A percentile compares a stretch with the other conserved stretches of the same genome.
Conservation (phyloP, 2,888 invertebrate species). For the Eulithis testata region DNA sequence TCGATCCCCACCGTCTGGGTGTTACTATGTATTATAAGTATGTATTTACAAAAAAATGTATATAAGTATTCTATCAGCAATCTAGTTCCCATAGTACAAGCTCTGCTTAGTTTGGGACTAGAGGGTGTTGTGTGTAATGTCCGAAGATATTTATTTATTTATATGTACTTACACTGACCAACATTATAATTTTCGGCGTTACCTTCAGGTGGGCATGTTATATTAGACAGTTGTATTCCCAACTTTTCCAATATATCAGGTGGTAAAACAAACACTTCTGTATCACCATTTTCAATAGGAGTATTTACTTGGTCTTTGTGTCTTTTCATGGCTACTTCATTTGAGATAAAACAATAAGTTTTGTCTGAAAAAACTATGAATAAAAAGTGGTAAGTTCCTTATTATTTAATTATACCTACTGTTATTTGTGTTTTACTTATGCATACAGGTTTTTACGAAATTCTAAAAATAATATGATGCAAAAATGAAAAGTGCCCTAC, state of each 20-base stretch:
- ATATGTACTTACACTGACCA: conserved; percentile 12
- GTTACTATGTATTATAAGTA: too few species aligned
- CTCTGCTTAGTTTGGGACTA: too few species aligned
- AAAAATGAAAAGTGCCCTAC: conserved; percentile 14
- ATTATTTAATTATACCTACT: too few species aligned
- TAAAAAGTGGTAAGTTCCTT: not conserved
- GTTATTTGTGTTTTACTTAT: too few species aligned
- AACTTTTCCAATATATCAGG: conserved; percentile 75
- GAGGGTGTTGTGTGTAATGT: too few species aligned
- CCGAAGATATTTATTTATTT: too few species aligned
- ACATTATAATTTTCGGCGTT: conserved; percentile 4
- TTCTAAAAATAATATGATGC: conserved; percentile 1
- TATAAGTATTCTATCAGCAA: too few species aligned
- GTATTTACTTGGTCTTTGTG: conserved; percentile 47
- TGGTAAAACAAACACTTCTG: conserved; percentile 72
- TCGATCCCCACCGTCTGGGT: too few species aligned
- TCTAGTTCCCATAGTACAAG: too few species aligned
- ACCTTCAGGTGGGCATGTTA: conserved; percentile 27
- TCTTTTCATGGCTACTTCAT: conserved; percentile 40
- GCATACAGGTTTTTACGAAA: not conserved
- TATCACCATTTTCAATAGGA: conserved; percentile 40
- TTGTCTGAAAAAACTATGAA: not conserved
- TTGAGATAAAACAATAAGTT: not conserved
- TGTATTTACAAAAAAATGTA: too few species aligned
- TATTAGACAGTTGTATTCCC: conserved; percentile 64